A percentile compares a stretch with the other conserved stretches of the same genome.
Conservation (phyloP, 2,113 vertebrate species). For the Phaethornis superciliosus region DNA sequence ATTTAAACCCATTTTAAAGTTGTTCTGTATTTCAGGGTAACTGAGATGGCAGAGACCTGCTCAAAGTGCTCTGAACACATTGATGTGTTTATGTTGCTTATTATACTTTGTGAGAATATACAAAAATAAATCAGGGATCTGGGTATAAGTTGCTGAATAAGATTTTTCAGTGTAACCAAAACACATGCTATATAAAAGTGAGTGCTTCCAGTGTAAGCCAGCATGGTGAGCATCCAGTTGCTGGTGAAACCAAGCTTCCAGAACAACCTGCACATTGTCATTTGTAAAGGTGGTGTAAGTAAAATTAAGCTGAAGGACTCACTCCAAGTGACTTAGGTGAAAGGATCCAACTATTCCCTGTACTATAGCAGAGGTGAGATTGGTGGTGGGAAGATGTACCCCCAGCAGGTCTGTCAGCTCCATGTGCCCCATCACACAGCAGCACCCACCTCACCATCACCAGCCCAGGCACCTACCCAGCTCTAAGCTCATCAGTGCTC, state of each 20-base stretch:
- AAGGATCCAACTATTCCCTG: neutral
- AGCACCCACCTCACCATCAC: accelerated
- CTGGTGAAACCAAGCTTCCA: neutral
- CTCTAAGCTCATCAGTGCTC: accelerated
- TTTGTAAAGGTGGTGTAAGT: neutral
- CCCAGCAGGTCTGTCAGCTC: neutral
- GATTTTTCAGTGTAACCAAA: neutral
- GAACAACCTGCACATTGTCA: neutral
- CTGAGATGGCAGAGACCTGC: neutral
- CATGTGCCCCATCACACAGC: neutral
- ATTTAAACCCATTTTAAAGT: neutral
- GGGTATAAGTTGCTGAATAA: neutral
- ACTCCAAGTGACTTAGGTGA: neutral
- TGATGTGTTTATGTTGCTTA: neutral
- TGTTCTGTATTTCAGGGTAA: neutral
- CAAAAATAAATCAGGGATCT: neutral
- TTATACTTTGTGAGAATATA: neutral
- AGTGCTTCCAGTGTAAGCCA: no score
- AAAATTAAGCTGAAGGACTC: neutral
- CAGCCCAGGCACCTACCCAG: accelerated
- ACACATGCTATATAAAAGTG: neutral
- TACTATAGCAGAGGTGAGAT: neutral
- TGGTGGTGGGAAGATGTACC: neutral
- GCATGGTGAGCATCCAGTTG: no score
- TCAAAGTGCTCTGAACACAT: neutral